Base-by-base conservation (phyloP, 2,797 vertebrate species). In the Aldrovandia affinis region DNA sequence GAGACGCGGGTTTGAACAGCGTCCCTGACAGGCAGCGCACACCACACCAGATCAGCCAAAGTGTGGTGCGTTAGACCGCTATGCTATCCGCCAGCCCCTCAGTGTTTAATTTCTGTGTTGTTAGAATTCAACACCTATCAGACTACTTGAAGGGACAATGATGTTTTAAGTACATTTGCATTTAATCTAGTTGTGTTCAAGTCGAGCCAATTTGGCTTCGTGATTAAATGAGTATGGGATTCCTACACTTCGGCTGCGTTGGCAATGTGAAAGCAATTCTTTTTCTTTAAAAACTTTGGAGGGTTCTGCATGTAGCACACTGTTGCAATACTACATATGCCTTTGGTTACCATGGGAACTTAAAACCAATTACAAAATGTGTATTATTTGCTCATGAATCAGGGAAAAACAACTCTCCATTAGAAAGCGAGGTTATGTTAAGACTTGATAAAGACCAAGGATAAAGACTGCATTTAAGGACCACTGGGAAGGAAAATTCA, bases 271-370 rank as follows among this genome's bases (percentile, higher is more conserved):
- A 57, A 80, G 28, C 55, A 61, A n/a, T 59, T 81, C 61, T 36
- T 59, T 59, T 20, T 15, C 55, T 8, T 42, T 28, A 25, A 42
- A 57, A 20, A n/a, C 55, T 25, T 22, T 77, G 6, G 14, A 77
- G 28, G n/a, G 50, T 20, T 2, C 47, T 54, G 42, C 50, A 33
- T 52, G 47, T 55, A 50, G 18, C 78, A 79, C 30, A 79, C 22
- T n/a, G 47, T 42, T 77, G 22, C 73, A 47, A 77, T 73, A 42
- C 22, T 12, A 77, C 25, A 8, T n/a, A n/a, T 18, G 36, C 18
- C 78, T 55, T 6, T 47, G 42, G 78, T 79, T 79, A 55, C 78
- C 50, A 79, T 79, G 78, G 78, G 28, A 79, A 79, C 47, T 30
- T 78, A 25, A 78, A 54, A 78, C 28, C 47, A 54, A n/a, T 54